These are phyloP conservation scores for Macropis europaea DNA, from an alignment of 2,888 invertebrate genomes.

Conservation along the genomic window DNA sequence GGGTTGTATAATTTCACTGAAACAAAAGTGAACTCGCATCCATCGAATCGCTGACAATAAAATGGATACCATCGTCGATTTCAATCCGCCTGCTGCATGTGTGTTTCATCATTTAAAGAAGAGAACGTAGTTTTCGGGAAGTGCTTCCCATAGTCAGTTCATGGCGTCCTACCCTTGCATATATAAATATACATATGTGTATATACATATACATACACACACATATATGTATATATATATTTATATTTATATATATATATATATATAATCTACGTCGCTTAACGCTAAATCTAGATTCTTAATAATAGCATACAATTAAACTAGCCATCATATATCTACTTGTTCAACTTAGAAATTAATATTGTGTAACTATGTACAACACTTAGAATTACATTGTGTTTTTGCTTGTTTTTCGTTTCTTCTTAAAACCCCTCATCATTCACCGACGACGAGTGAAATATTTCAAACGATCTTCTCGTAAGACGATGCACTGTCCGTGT, in stretches of 20 bases:
- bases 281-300: constrained; percentile 62
- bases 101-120: constrained; percentile 73
- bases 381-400: constrained; percentile 74
- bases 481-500: constrained; percentile 24
- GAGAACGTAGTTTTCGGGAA: constrained; percentile 77
- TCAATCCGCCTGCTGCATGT: constrained; percentile 69
- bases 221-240: too few species aligned
- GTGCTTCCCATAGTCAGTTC: constrained; percentile 73
- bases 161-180: constrained; percentile 75
- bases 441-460: constrained; percentile 65
- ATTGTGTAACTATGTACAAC: constrained; percentile 79
- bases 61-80: constrained; percentile 55
- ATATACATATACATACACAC: too few species aligned
- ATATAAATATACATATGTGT: too few species aligned
- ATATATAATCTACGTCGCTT: constrained; percentile 77
- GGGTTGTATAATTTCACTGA: constrained; percentile 69
- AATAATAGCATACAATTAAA: constrained; percentile 69
- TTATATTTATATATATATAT: too few species aligned
- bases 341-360: constrained; percentile 77
- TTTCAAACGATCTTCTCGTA: constrained; percentile 35
- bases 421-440: constrained; percentile 66
- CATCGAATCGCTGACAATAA: constrained; percentile 72
- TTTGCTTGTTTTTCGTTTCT: constrained; percentile 58
- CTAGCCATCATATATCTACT: constrained; percentile 77
- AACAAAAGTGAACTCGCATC: constrained; percentile 75